Evolutionary conservation across 2,888 invertebrate species (phyloP).

Genomic region (Lomographa bimaculata): DNA sequence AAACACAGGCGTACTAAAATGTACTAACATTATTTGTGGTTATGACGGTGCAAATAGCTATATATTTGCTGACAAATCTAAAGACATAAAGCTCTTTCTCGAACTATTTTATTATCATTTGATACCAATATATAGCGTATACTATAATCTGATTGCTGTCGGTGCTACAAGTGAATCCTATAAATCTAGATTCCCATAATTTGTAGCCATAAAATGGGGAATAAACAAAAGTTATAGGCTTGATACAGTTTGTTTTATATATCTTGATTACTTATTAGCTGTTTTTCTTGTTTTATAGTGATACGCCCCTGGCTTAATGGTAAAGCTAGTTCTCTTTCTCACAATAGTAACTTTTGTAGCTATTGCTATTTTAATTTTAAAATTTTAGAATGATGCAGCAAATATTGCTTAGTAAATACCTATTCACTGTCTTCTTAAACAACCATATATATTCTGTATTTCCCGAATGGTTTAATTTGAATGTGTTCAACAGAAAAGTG

Average conservation of each 20-base stretch:
- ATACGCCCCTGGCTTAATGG: no score
- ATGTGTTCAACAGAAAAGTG: no score
- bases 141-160: conserved; percentile 5
- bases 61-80: conserved; percentile 3
- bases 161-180: conserved; percentile 12
- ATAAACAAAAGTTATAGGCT: conserved; percentile 13
- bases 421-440: no score
- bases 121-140: background rate
- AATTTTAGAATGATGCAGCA: no score
- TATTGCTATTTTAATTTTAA: no score
- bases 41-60: background rate
- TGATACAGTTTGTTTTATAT: conserved; percentile 16
- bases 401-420: no score
- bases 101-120: background rate
- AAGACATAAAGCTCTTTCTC: conserved; percentile 7
- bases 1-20: conserved; percentile 4
- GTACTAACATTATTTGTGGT: background rate
- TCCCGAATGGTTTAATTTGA: no score
- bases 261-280: conserved; percentile 4
- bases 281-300: conserved; percentile 8
- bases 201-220: conserved; percentile 14
- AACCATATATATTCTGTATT: no score
- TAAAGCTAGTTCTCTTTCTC: no score
- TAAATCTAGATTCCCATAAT: conserved; percentile 19
- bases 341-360: no score